Base-by-base conservation (phyloP, 2,113 vertebrate species). In the Epinephelus moara region DNA sequence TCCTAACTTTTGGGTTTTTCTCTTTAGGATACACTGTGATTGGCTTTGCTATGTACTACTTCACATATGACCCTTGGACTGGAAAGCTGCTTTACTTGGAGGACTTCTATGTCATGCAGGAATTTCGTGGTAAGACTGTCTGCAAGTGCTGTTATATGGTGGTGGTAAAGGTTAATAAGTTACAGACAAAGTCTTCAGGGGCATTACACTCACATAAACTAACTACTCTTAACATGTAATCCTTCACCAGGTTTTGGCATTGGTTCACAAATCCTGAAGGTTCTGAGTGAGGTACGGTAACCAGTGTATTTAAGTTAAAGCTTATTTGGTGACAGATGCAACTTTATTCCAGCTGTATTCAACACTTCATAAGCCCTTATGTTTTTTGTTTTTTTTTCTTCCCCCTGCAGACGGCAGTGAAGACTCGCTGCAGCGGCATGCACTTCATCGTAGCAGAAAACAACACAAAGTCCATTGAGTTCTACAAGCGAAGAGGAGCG, bases 21-120 rank as follows among this genome's bases (percentile, higher is more conserved):
- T 75, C 49, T 82, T 9, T 23, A 94, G 96, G 86, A 14, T 78
- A 91, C 81, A 74, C 82, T 50, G 88, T 93, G 30, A 82, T 94
- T 84, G 93, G 84, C 45, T 96, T 96, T 87, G 95, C 94, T 27
- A 97, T 93, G 90, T 96, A 96, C 88, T 96, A 96, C 72, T 95
- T 95, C 83, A 97, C 92, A 9, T 97, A 96, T 7, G 91, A 96
- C 75, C 93, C 95, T 42, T 95, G 94, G 94, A 94, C 91, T 87
- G 95, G 95, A 75, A 97, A 95, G 82, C 89, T 95, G 50, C 90
- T 96, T 68, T 95, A 97, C 85, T 91, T 97, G 72, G 95, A 97
- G 75, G 96, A 96, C 81, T 96, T 97, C 84, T 97, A 93, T 37
- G 94, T 94, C 59, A 96, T 72, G 89, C 67, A 94, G 70, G 89